phyloP scores from a whole-genome alignment of 2,797 vertebrate species.

The Lutjanus argentimaculatus region DNA sequence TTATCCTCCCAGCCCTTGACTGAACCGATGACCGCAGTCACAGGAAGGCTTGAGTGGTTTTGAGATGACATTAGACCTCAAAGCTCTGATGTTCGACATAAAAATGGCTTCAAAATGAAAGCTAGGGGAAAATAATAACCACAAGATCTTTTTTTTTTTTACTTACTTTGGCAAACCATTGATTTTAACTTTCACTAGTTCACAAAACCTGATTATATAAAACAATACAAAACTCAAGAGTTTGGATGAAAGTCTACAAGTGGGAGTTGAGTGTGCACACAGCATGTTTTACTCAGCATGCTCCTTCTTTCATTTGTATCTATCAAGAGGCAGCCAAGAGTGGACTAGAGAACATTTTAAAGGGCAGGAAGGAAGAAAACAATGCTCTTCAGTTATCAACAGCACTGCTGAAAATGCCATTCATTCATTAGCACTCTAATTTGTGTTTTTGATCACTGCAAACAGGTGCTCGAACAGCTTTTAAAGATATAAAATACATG shows the following conservation, averaged over 20 bases:
- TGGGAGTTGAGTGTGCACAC: slow-evolving; percentile 5
- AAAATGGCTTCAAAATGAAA: background rate
- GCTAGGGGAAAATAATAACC: background rate
- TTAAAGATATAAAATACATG: background rate
- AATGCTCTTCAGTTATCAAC: slow-evolving; percentile 8
- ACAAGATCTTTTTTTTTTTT: background rate
- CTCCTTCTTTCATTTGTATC: slow-evolving; percentile 1
- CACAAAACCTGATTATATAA: background rate
- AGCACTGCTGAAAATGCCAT: slow-evolving; percentile 29
- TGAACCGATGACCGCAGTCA: background rate
- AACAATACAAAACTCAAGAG: background rate
- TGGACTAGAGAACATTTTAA: background rate
- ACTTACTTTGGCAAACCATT: background rate
- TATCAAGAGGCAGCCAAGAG: slow-evolving; percentile 15
- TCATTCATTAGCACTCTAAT: slow-evolving; percentile 19
- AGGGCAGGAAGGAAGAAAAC: slow-evolving; percentile 12
- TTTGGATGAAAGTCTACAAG: background rate
- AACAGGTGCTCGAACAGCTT: slow-evolving; percentile 1
- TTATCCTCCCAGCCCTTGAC: background rate
- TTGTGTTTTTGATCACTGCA: slow-evolving; percentile 10
- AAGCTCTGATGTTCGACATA: background rate
- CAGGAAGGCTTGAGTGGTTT: background rate
- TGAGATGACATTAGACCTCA: background rate
- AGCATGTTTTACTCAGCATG: background rate
- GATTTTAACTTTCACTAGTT: background rate